Evolutionary conservation across 2,888 invertebrate genomes (phyloP).

Genomic region (Mesorhabditis spiculigera): DNA sequence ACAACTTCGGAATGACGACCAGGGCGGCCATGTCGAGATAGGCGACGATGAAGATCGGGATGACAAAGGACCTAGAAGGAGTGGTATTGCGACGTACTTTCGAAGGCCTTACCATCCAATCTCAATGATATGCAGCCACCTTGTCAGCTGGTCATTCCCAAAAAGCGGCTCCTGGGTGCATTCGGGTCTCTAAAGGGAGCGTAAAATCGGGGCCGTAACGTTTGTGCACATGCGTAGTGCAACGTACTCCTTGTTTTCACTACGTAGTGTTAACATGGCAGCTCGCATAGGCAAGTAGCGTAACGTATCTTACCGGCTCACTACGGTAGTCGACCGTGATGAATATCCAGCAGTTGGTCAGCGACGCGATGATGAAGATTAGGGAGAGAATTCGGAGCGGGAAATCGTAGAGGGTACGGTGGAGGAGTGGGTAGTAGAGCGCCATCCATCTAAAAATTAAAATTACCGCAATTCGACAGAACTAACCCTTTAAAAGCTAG

Average conservation of each 20-base stretch:
- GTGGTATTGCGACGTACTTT: not conserved
- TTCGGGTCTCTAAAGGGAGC: constrained; percentile 7
- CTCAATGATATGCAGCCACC: constrained; percentile 14
- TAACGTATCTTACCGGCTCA: not conserved
- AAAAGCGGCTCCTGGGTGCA: constrained; percentile 4
- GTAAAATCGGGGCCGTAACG: not conserved
- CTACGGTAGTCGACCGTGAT: constrained; percentile 9
- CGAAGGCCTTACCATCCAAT: constrained; percentile 7
- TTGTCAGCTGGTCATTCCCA: constrained; percentile 9
- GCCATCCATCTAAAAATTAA: not conserved
- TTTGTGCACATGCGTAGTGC: no score
- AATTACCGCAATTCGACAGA: not conserved
- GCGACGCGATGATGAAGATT: constrained; percentile 17
- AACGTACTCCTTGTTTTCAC: no score
- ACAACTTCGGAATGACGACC: constrained; percentile 3
- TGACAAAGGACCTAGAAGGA: constrained; percentile 22
- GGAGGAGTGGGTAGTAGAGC: not conserved
- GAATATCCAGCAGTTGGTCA: constrained; percentile 6
- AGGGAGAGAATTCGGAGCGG: not conserved
- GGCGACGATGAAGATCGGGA: constrained; percentile 21
- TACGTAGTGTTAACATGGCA: no score
- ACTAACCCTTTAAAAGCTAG: not conserved
- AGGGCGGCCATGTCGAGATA: constrained; percentile 22
- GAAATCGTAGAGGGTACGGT: constrained; percentile 6
- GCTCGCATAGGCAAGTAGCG: no score